phyloP scores from a whole-genome alignment of 2,113 vertebrate species.

The Syngnathoides biaculeatus region DNA sequence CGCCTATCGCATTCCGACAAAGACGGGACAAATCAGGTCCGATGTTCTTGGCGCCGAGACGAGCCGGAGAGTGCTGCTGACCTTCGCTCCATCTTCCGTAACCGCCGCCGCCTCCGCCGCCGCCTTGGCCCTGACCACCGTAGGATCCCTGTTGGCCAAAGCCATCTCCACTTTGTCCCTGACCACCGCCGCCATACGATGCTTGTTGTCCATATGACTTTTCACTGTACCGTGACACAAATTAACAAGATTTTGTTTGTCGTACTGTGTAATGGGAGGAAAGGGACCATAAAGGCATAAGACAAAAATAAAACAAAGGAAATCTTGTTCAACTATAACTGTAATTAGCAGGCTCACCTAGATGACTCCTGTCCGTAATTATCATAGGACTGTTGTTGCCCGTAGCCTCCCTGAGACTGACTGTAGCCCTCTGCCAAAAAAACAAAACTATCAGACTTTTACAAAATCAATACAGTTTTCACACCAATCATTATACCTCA shows the following conservation, averaged over 20 bases:
- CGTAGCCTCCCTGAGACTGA: constrained; percentile 55
- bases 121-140: constrained; percentile 20
- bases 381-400: constrained; percentile 54
- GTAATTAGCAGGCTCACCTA: constrained; percentile 56
- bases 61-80: constrained; percentile 4
- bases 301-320: background rate
- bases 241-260: background rate
- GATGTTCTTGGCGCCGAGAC: background rate
- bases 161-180: constrained; percentile 23
- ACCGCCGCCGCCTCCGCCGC: constrained; percentile 11
- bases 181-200: constrained; percentile 42
- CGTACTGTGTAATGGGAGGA: background rate
- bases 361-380: constrained; percentile 64
- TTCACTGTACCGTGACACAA: constrained; percentile 56
- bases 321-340: background rate
- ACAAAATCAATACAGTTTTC: background rate
- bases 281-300: background rate
- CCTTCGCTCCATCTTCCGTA: constrained; percentile 71
- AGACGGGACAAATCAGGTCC: background rate
- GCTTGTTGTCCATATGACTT: constrained; percentile 58
- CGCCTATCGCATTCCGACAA: constrained; percentile 42
- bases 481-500: background rate
- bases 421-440: constrained; percentile 50
- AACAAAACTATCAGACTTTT: background rate
- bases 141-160: constrained; percentile 57